phyloP scores from a whole-genome alignment of 2,888 invertebrate species.

The Rhagium mordax region DNA sequence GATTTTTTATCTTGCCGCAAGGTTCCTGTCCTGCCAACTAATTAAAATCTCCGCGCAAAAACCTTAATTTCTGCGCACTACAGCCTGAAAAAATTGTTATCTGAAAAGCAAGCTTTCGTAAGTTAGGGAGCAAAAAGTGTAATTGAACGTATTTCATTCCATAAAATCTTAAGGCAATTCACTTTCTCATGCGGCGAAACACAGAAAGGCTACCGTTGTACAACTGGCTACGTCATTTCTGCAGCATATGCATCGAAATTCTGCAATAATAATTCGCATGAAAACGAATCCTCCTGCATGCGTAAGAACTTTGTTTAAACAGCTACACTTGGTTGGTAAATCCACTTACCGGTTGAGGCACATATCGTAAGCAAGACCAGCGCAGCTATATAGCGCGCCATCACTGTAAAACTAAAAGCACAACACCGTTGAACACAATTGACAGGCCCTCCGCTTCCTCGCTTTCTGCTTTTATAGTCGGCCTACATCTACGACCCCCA shows the following conservation, averaged over 20 bases:
- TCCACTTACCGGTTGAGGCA: constrained; percentile 66
- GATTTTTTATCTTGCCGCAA: background rate
- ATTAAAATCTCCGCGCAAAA: constrained; percentile 15
- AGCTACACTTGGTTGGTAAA: constrained; percentile 19
- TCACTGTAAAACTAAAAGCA: constrained; percentile 65
- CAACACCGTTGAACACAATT: constrained; percentile 67
- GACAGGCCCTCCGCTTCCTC: constrained; percentile 67
- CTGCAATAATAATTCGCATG: background rate
- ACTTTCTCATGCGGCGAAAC: constrained; percentile 27
- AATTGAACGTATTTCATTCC: constrained; percentile 27
- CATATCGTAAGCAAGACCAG: constrained; percentile 63
- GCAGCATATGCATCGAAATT: constrained; percentile 21
- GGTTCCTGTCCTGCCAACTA: background rate
- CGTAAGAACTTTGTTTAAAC: constrained; percentile 16
- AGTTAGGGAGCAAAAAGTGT: constrained; percentile 17
- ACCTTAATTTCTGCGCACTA: constrained; percentile 12
- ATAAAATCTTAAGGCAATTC: constrained; percentile 21
- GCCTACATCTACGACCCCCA: constrained; percentile 68
- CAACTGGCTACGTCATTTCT: background rate
- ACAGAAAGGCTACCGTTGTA: background rate
- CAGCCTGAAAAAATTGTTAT: constrained; percentile 5
- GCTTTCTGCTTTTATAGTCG: constrained; percentile 69
- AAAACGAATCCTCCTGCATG: background rate
- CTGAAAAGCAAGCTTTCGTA: constrained; percentile 24
- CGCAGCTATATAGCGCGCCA: constrained; percentile 67